Evolutionary conservation across 2,888 invertebrate genomes (phyloP), one percentile per base, ranked within the genome.

Genomic region (Metallyticus violacea): DNA sequence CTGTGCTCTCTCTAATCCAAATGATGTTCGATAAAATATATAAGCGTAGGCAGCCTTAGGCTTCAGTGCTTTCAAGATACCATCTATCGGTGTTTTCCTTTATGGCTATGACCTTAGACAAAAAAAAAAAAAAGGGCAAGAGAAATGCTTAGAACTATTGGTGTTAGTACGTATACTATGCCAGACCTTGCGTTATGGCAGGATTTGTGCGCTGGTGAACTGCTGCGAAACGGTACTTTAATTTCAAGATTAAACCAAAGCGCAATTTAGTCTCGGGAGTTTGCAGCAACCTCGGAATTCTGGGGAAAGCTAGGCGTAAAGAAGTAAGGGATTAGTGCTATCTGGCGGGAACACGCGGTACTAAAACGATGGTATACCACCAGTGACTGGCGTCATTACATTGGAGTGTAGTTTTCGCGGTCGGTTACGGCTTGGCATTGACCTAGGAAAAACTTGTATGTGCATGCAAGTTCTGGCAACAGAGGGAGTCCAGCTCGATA

Each of bases 321-420:
- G 40, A 62, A 62, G 40, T 62, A 62, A 62, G 26, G 85, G 85
- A 85, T 85, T 85, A 85, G 40, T 79, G 85, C 85, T 85, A 85
- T 85, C 85, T 85, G 85, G 79, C 26, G 85, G 79, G 79, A 85
- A 40, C 85, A 85, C 79, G 79, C 85, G 79, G 29, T 30, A 85
- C 85, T 85, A 77, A 85, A 85, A 40, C 40, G 40, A 9, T 30
- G 30, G 30, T 40, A 40, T 9, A 40, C 9, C 9, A 1, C 7
- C 40, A 4, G 30, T 30, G 30, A 6, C 6, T 6, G 2, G 6
- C 1, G 6, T 7, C 30, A 4, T 9, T 9, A 40, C 40, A 7
- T 7, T 9, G 9, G 9, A 4, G 40, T 40, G 40, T 0, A 7
- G 7, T 7, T 7, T 9, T 7, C 40, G 1, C 6, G n/a, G n/a